These are phyloP conservation scores for Heliothis peltigera DNA, from an alignment of 2,888 invertebrate genomes.

Conservation along the genomic window DNA sequence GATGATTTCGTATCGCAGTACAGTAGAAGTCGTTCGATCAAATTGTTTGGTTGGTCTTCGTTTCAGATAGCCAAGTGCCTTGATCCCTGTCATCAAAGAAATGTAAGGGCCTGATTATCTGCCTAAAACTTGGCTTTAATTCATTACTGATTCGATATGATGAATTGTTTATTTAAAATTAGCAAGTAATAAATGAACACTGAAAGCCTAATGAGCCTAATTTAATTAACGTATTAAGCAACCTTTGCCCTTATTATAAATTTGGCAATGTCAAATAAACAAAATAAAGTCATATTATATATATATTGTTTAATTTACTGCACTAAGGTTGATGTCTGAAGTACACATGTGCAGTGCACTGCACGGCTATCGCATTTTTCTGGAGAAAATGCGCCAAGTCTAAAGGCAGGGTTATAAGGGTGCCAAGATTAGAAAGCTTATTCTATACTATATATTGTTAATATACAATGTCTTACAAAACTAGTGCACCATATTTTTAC, in stretches of 20 bases:
- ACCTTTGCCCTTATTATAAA: neutral
- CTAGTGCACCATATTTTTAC: no score
- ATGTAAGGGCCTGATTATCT: no score
- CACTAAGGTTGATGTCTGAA: neutral
- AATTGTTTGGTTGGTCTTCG: no score
- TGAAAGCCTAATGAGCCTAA: neutral
- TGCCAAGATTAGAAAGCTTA: neutral
- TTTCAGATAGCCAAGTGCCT: no score
- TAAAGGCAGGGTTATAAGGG: neutral
- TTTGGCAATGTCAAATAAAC: neutral
- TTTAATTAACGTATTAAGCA: neutral
- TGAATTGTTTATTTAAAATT: neutral
- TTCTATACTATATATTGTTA: no score
- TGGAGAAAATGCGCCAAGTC: neutral
- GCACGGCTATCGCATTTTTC: no score
- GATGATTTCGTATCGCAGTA: no score
- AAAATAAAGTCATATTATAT: slow-evolving; percentile 5
- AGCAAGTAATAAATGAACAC: neutral
- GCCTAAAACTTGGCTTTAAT: no score
- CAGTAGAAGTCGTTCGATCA: no score
- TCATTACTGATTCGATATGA: neutral
- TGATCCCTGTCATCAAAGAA: no score
- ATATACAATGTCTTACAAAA: no score
- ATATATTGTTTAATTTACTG: neutral
- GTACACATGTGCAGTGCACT: neutral